Conservation (phyloP, 23 tunicate species). For the Halocynthia roretzi region DNA sequence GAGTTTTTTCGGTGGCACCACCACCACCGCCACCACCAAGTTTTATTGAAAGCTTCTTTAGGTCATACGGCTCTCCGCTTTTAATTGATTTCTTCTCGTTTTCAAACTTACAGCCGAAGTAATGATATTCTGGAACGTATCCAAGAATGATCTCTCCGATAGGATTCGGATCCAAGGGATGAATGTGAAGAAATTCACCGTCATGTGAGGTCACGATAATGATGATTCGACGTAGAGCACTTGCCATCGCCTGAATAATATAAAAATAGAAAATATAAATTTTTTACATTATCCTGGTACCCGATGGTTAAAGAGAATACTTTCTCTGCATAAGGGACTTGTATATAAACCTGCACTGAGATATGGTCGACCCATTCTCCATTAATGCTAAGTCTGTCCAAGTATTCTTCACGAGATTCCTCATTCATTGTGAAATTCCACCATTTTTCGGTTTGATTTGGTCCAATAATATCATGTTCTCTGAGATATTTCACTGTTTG, state of each 20-base stretch:
- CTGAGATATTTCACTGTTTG: conserved; percentile 29
- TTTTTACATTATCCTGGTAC: background rate
- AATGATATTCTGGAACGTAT: conserved; percentile 4
- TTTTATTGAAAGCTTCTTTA: too few species aligned
- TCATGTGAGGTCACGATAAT: conserved; percentile 25
- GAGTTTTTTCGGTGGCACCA: too few species aligned
- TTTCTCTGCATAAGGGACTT: background rate
- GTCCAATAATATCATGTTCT: conserved; percentile 19
- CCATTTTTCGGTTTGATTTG: conserved; percentile 6
- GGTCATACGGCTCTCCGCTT: too few species aligned
- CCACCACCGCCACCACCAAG: too few species aligned
- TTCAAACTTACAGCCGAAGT: background rate
- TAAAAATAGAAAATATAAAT: background rate
- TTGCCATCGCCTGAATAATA: conserved; percentile 35
- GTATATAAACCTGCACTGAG: conserved; percentile 12
- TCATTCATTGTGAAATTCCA: conserved; percentile 29
- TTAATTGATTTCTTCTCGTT: background rate
- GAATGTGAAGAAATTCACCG: background rate
- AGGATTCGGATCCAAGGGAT: background rate
- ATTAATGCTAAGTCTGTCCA: conserved; percentile 14
- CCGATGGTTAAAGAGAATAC: background rate
- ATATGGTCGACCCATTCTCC: conserved; percentile 46
- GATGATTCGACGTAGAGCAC: conserved; percentile 32
- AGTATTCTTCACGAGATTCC: conserved; percentile 34
- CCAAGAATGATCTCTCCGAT: background rate